Conservation (phyloP, 2,888 invertebrate species). For the Lottia scabra region DNA sequence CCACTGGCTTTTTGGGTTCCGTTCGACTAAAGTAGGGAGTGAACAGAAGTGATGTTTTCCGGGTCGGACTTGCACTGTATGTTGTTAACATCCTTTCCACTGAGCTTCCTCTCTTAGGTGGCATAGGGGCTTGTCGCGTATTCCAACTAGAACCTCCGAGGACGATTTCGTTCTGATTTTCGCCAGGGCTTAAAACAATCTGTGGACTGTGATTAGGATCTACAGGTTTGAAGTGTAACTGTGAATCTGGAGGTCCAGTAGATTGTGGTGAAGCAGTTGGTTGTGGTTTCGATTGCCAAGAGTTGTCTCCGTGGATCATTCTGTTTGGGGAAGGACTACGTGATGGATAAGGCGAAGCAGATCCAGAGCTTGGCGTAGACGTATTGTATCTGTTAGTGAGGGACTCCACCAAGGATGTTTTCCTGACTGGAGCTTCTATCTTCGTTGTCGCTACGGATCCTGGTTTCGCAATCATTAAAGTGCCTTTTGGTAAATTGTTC, state of each 20-base stretch:
- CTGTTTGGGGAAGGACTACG: not conserved
- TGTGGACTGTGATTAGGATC: not conserved
- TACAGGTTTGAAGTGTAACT: not conserved
- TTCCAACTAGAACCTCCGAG: not conserved
- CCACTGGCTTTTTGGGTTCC: not conserved
- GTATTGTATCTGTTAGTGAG: not conserved
- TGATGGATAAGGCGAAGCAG: not conserved
- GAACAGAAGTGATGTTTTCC: not conserved
- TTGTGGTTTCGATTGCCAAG: not conserved
- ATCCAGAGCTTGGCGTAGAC: not conserved
- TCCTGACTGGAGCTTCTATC: not conserved
- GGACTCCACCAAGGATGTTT: not conserved
- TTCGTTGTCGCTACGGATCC: not conserved
- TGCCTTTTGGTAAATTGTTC: not conserved
- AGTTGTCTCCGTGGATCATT: not conserved
- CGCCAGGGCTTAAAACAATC: not conserved
- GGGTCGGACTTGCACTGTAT: not conserved
- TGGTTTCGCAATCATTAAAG: not conserved
- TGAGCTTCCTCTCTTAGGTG: not conserved
- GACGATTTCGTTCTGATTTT: not conserved
- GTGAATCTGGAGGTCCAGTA: not conserved
- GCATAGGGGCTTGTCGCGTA: not conserved
- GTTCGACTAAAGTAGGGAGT: not conserved
- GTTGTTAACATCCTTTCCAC: not conserved
- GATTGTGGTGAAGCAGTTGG: not conserved